phyloP scores from a whole-genome alignment of 2,797 vertebrate species.

The Pseudochromis fuscus region DNA sequence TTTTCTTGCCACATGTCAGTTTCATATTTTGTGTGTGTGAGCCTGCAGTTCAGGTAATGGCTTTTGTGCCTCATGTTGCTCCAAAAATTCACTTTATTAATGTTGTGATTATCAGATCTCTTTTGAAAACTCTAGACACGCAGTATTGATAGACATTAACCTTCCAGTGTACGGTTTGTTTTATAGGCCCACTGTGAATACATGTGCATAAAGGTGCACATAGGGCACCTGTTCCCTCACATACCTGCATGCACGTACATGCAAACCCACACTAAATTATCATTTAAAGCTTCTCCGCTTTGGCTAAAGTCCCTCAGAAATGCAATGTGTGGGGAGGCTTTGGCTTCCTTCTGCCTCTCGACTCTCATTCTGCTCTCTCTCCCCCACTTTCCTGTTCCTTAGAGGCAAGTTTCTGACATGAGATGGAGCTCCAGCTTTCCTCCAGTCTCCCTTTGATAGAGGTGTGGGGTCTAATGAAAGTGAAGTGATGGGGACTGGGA shows the following conservation, averaged over 20 bases:
- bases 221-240: not conserved
- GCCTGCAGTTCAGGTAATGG: constrained; percentile 50
- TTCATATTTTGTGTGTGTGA: not conserved
- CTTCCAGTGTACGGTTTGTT: constrained; percentile 4
- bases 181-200: not conserved
- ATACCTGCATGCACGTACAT: constrained; percentile 7
- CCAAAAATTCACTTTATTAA: constrained; percentile 21
- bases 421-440: constrained; percentile 62
- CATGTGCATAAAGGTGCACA: not conserved
- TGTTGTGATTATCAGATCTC: constrained; percentile 18
- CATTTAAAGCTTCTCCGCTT: constrained; percentile 52
- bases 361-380: constrained; percentile 44
- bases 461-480: constrained; percentile 82
- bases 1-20: constrained; percentile 11
- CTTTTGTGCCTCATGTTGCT: constrained; percentile 40
- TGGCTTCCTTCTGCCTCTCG: constrained; percentile 39
- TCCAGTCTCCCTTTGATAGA: constrained; percentile 74
- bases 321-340: constrained; percentile 39
- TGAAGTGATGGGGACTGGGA: constrained; percentile 66
- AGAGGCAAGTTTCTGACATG: constrained; percentile 71
- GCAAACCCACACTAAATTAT: constrained; percentile 38
- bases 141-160: constrained; percentile 11
- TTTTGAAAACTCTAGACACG: constrained; percentile 18
- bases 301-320: constrained; percentile 59
- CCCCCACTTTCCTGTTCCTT: constrained; percentile 52